phyloP scores from a whole-genome alignment of 1,140 invertebrate genomes.

The Helicoverpa armigera region DNA sequence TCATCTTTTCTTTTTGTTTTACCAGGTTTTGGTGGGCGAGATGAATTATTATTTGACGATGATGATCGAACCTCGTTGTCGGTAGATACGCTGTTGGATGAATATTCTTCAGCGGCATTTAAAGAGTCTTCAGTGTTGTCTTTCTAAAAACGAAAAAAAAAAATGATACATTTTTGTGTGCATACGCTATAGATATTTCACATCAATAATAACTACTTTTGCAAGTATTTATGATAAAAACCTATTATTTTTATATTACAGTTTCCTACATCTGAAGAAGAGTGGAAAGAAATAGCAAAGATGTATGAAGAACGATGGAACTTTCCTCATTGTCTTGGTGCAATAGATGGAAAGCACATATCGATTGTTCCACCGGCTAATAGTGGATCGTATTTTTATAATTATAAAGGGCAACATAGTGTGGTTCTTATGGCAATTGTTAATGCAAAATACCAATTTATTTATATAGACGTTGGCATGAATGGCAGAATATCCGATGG shows the following conservation, averaged over 20 bases:
- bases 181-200: too few species aligned
- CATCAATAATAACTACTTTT: too few species aligned
- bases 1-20: too few species aligned
- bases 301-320: conserved; percentile 66
- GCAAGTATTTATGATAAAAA: too few species aligned
- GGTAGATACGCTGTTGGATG: too few species aligned
- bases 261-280: conserved; percentile 52
- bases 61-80: too few species aligned
- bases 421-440: conserved; percentile 73
- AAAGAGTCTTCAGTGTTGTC: too few species aligned
- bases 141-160: not conserved
- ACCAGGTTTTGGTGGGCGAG: too few species aligned
- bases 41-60: too few species aligned
- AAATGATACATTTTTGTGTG: too few species aligned
- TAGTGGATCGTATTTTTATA: conserved; percentile 71
- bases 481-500: conserved; percentile 51
- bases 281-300: conserved; percentile 66
- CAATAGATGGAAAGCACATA: conserved; percentile 37
- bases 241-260: conserved; percentile 45
- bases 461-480: conserved; percentile 41
- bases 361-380: conserved; percentile 64
- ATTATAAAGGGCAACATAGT: conserved; percentile 79
- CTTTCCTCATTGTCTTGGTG: conserved; percentile 74
- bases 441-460: conserved; percentile 54
- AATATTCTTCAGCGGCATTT: too few species aligned